Conservation (phyloP, 2,888 invertebrate genomes). For the Incurvaria masculella region DNA sequence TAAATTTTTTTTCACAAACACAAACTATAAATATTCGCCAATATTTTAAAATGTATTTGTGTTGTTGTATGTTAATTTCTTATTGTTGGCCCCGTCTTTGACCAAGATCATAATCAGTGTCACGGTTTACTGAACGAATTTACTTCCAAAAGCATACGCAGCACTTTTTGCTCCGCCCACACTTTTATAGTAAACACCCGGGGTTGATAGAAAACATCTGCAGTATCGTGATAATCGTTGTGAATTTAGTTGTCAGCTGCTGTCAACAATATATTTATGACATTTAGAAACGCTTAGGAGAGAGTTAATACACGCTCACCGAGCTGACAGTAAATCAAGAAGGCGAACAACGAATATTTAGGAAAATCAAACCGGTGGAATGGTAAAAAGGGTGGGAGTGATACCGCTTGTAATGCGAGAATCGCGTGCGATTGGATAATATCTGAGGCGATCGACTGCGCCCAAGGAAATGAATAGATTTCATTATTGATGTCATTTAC, state of each 20-base stretch:
- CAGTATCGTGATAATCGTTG: background rate
- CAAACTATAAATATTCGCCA: too few relatives aligned
- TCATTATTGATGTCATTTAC: conserved; percentile 55
- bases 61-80: too few relatives aligned
- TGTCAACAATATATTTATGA: background rate
- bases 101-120: too few relatives aligned
- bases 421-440: conserved; percentile 54
- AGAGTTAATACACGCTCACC: background rate
- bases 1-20: too few relatives aligned
- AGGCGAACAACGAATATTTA: background rate
- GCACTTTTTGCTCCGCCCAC: too few relatives aligned
- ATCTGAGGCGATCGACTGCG: conserved; percentile 48
- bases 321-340: background rate
- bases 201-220: too few relatives aligned
- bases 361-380: background rate
- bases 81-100: too few relatives aligned
- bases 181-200: too few relatives aligned
- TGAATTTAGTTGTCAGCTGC: background rate
- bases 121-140: too few relatives aligned
- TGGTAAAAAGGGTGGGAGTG: background rate
- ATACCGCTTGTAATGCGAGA: conserved; percentile 31
- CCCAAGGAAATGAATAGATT: conserved; percentile 56
- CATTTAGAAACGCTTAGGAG: background rate
- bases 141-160: too few relatives aligned
- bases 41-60: too few relatives aligned